Conservation (phyloP, 2,888 invertebrate genomes). For the Griposia aprilina region DNA sequence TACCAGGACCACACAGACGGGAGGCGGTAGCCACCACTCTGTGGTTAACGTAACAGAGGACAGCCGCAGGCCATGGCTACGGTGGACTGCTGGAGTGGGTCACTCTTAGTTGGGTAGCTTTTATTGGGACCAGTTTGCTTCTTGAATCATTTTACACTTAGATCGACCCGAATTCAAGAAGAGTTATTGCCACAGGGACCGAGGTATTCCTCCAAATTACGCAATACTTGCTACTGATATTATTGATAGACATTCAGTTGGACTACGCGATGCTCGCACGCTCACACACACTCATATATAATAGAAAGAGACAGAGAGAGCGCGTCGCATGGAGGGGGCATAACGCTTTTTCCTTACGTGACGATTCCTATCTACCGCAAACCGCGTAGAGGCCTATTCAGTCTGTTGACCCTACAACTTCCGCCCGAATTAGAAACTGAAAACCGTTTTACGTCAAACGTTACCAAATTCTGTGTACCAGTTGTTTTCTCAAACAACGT, state of each 20-base stretch:
- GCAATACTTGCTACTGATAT: not conserved
- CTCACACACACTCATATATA: not conserved
- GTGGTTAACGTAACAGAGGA: constrained; percentile 70
- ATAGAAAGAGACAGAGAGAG: not conserved
- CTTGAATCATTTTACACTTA: not conserved
- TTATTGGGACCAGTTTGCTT: constrained; percentile 16
- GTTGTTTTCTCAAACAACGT: constrained; percentile 29
- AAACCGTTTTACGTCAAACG: not conserved
- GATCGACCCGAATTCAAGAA: not conserved
- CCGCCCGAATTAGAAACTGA: not conserved
- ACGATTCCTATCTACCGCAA: not conserved
- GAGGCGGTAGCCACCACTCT: constrained; percentile 78
- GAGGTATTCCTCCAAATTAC: not conserved
- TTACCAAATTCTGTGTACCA: not conserved
- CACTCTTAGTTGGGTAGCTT: constrained; percentile 8
- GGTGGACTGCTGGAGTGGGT: constrained; percentile 28
- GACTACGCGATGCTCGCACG: not conserved
- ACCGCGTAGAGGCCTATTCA: not conserved
- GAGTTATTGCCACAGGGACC: too few species aligned
- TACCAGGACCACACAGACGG: constrained; percentile 85
- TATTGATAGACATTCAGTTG: not conserved
- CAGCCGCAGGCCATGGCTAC: constrained; percentile 63
- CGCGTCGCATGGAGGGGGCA: not conserved
- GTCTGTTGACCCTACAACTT: not conserved
- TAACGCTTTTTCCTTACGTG: not conserved